These are phyloP conservation scores for Melanotaenia parkinsoni DNA, from an alignment of 2,797 vertebrate species.

Conservation along the genomic window DNA sequence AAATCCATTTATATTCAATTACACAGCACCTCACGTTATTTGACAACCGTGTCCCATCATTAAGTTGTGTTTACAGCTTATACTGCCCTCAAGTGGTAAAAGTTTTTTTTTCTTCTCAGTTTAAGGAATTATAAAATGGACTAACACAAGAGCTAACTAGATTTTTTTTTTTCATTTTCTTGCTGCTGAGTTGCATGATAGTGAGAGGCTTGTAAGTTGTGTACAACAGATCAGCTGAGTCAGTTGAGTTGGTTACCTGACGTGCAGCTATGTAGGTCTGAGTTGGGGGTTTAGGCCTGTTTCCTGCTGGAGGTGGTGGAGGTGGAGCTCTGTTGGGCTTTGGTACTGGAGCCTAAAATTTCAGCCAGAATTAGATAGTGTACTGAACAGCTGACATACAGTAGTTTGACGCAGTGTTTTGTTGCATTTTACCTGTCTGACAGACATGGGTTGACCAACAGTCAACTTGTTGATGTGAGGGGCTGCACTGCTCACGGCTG, in stretches of 20 bases:
- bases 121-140: neutral
- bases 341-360: slow-evolving; percentile 56
- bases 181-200: neutral
- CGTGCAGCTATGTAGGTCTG: slow-evolving; percentile 67
- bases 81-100: slow-evolving; percentile 6
- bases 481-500: neutral
- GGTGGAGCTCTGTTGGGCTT: slow-evolving; percentile 71
- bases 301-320: slow-evolving; percentile 73
- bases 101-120: neutral
- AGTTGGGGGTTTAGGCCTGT: slow-evolving; percentile 40
- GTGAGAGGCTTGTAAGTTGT: neutral
- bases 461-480: neutral
- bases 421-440: slow-evolving; percentile 42
- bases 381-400: neutral
- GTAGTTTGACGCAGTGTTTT: neutral
- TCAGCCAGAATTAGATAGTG: slow-evolving; percentile 5
- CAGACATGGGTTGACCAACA: neutral
- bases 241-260: slow-evolving; percentile 63
- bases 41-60: too few relatives aligned
- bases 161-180: neutral
- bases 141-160: neutral
- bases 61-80: neutral
- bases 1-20: too few relatives aligned
- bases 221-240: neutral
- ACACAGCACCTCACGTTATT: too few relatives aligned